phyloP scores from a whole-genome alignment of 2,113 vertebrate species.

The Thymallus thymallus region DNA sequence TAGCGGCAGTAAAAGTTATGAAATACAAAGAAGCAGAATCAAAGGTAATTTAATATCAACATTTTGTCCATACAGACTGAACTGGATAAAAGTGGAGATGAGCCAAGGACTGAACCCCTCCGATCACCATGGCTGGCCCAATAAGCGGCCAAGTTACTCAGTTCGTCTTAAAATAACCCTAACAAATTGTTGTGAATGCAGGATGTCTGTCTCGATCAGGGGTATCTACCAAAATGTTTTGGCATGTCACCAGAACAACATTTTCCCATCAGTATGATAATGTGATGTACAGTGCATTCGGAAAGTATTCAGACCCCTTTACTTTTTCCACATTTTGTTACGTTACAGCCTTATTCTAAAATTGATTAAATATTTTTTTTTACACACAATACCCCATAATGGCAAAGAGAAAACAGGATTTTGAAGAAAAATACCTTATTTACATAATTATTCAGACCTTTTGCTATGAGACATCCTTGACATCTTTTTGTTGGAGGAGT shows the following conservation, averaged over 20 bases:
- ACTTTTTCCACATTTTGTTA: too few species aligned
- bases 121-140: constrained; percentile 16
- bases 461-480: too few species aligned
- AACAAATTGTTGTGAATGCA: constrained; percentile 52
- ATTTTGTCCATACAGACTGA: constrained; percentile 29
- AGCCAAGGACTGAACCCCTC: constrained; percentile 46
- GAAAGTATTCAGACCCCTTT: too few species aligned
- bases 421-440: too few species aligned
- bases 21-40: constrained; percentile 23
- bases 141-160: not conserved
- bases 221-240: constrained; percentile 44
- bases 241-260: constrained; percentile 32
- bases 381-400: too few species aligned
- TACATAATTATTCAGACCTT: too few species aligned
- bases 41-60: constrained; percentile 10
- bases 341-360: too few species aligned
- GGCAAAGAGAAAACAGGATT: too few species aligned
- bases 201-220: constrained; percentile 43
- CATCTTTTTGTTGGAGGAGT: too few species aligned
- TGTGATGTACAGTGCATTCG: too few species aligned
- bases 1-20: constrained; percentile 31
- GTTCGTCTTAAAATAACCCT: constrained; percentile 35
- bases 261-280: constrained; percentile 16
- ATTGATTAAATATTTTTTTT: too few species aligned
- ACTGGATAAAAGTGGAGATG: constrained; percentile 20